Conservation (phyloP, 92 coral and sea anemone species). For the Heliopora coerulea region DNA sequence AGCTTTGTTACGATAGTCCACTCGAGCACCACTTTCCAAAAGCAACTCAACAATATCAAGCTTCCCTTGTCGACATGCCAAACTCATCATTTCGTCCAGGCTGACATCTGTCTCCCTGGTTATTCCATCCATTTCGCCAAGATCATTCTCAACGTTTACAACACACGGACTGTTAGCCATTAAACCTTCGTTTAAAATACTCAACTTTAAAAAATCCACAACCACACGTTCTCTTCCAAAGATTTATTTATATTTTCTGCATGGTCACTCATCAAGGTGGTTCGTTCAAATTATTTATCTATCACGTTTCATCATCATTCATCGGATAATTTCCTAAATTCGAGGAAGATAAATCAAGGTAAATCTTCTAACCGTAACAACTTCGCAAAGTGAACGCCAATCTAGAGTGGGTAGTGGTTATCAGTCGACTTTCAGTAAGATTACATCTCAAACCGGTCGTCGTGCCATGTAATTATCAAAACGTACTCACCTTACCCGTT, state of each 20-base stretch:
- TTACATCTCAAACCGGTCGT: neutral
- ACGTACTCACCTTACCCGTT: constrained; percentile 11
- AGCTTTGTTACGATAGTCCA: constrained; percentile 97
- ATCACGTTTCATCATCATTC: constrained; percentile 1
- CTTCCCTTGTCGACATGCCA: constrained; percentile 99
- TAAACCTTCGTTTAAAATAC: neutral
- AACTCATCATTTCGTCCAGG: constrained; percentile 99
- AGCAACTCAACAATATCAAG: constrained; percentile 96
- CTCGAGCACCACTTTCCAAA: constrained; percentile 97
- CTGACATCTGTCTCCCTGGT: constrained; percentile 91
- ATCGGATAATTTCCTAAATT: neutral
- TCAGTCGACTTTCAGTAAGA: neutral
- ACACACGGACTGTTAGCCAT: constrained; percentile 18
- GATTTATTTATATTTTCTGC: constrained; percentile 13
- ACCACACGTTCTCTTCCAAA: neutral
- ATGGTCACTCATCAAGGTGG: constrained; percentile 11
- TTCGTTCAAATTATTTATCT: neutral
- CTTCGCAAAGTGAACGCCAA: neutral
- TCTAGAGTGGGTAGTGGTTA: neutral
- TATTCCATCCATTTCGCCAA: constrained; percentile 32
- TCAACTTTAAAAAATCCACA: neutral
- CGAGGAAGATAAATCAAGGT: neutral
- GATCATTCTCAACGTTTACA: constrained; percentile 27
- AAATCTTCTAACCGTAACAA: neutral
- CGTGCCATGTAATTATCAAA: constrained; percentile 24